phyloP scores from a whole-genome alignment of 2,113 vertebrate species.

The Leptocoma aspasia region DNA sequence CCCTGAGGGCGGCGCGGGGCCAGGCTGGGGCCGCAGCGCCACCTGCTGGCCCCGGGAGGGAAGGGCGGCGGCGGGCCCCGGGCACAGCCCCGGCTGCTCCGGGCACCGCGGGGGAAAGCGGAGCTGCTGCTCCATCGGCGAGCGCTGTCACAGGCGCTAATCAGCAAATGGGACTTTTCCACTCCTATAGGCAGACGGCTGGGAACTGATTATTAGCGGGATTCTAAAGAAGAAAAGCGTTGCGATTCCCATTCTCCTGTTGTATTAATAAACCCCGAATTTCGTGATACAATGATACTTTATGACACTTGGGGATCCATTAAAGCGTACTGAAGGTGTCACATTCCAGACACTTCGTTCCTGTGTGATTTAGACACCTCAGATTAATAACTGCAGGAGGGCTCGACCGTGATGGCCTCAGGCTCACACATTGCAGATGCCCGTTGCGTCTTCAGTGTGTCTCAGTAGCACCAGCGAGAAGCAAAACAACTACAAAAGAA shows the following conservation, averaged over 20 bases:
- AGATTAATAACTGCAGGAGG: not conserved
- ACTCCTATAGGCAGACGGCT: not conserved
- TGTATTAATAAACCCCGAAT: not conserved
- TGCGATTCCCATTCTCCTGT: not conserved
- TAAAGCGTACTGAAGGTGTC: not conserved
- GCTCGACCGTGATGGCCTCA: rapidly evolving
- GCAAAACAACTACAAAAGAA: not conserved
- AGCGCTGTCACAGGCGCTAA: not conserved
- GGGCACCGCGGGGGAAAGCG: not conserved
- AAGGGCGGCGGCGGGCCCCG: not conserved
- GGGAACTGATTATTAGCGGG: not conserved
- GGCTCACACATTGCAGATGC: rapidly evolving
- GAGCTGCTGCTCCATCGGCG: not conserved
- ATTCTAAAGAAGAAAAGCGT: not conserved
- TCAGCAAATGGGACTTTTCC: not conserved
- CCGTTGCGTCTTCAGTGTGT: rapidly evolving
- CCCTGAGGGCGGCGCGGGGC: not conserved
- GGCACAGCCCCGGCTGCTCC: not conserved
- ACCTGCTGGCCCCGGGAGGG: not conserved
- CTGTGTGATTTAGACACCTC: not conserved
- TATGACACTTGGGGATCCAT: not conserved
- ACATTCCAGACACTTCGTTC: not conserved
- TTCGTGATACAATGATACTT: not conserved
- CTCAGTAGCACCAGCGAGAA: not conserved
- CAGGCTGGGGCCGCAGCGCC: not conserved